phyloP scores from a whole-genome alignment of 2,888 invertebrate genomes.

The Drosophila helvetica region DNA sequence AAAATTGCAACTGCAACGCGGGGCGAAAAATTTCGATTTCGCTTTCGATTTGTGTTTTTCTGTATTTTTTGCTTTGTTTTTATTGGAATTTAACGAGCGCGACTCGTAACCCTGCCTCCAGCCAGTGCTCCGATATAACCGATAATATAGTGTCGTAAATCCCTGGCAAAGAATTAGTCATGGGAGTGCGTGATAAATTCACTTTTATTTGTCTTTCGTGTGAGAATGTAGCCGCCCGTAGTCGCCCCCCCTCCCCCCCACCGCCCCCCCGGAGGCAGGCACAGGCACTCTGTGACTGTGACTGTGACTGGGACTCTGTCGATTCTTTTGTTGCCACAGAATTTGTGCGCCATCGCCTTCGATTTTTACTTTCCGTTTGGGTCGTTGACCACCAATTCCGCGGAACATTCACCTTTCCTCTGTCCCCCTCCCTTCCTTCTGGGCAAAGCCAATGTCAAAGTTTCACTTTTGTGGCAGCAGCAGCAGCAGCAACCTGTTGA shows the following conservation, averaged over 20 bases:
- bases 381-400: conserved; percentile 61
- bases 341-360: conserved; percentile 29
- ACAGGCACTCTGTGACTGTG: conserved; percentile 56
- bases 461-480: conserved; percentile 56
- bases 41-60: background rate
- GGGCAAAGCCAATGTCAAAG: conserved; percentile 65
- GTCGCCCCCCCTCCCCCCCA: no score
- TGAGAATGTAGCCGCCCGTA: conserved; percentile 67
- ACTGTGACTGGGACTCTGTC: conserved; percentile 55
- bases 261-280: conserved; percentile 5
- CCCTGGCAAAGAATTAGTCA: conserved; percentile 67
- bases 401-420: conserved; percentile 13
- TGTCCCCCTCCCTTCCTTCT: no score
- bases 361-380: conserved; percentile 53
- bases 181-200: conserved; percentile 74
- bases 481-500: conserved; percentile 65
- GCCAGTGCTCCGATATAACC: conserved; percentile 32
- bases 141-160: conserved; percentile 68
- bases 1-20: background rate
- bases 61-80: conserved; percentile 17
- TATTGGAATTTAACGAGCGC: conserved; percentile 20
- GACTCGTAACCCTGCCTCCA: background rate
- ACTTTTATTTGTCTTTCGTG: conserved; percentile 77
- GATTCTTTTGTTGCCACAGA: conserved; percentile 60
- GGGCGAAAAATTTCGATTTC: conserved; percentile 4